phyloP scores from a whole-genome alignment of 2,888 invertebrate genomes.

The Malthinus flaveolus region DNA sequence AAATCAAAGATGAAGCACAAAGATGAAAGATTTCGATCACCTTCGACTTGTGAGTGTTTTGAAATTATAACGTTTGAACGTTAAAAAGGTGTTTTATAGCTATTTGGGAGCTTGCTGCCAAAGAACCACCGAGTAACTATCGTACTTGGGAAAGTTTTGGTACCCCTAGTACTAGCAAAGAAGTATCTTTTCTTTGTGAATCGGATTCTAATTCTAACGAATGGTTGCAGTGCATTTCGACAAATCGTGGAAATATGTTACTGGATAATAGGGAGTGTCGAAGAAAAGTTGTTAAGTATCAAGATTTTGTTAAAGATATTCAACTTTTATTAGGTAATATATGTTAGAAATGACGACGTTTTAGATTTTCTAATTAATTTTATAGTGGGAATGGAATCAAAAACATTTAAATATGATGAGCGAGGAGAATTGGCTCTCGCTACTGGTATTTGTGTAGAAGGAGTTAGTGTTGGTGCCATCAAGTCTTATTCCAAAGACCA shows the following conservation, averaged over 20 bases:
- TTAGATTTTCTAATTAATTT: no score
- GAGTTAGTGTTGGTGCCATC: constrained; percentile 43
- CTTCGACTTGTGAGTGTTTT: neutral
- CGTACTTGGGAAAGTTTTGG: constrained; percentile 50
- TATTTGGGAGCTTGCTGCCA: constrained; percentile 47
- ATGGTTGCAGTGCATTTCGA: constrained; percentile 43
- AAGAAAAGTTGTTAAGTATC: constrained; percentile 27
- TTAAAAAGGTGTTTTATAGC: neutral
- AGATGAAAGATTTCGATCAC: constrained; percentile 39
- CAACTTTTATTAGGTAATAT: constrained; percentile 44
- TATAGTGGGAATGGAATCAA: constrained; percentile 49
- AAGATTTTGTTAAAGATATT: constrained; percentile 44
- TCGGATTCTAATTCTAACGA: constrained; percentile 43
- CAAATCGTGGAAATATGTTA: constrained; percentile 33
- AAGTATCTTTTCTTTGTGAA: constrained; percentile 50
- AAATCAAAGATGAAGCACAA: neutral
- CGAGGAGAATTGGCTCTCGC: constrained; percentile 42
- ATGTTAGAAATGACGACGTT: no score
- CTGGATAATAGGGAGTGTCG: neutral
- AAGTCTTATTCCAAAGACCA: constrained; percentile 44
- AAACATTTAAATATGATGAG: constrained; percentile 43
- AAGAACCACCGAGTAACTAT: constrained; percentile 36
- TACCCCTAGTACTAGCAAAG: constrained; percentile 45
- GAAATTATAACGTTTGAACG: no score
- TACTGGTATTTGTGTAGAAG: constrained; percentile 43